Percentiles rank a stretch among this genome's conserved stretches.
These are phyloP conservation scores for Harpagoxenus sublaevis DNA, from an alignment of 2,888 invertebrate species.

Conservation along the genomic window DNA sequence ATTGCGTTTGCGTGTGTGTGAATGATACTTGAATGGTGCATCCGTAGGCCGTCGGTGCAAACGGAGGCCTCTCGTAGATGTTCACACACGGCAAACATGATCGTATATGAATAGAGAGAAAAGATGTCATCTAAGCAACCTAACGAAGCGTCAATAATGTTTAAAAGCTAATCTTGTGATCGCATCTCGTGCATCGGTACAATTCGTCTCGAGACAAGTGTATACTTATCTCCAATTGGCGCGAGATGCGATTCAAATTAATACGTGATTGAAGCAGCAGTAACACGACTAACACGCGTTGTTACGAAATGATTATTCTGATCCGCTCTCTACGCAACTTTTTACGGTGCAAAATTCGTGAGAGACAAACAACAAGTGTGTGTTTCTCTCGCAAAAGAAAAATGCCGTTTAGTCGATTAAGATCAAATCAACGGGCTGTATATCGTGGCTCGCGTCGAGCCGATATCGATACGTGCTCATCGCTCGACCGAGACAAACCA, in stretches of 20 bases:
- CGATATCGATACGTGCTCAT: conserved; percentile 80
- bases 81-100: conserved; percentile 74
- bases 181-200: conserved; percentile 65
- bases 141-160: conserved; percentile 81
- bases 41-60: neutral
- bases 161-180: conserved; percentile 67
- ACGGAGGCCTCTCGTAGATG: conserved; percentile 18
- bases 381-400: conserved; percentile 39
- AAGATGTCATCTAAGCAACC: conserved; percentile 79
- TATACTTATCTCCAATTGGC: conserved; percentile 6
- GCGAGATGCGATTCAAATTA: conserved; percentile 74
- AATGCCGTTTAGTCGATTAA: conserved; percentile 64
- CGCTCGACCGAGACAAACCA: conserved; percentile 74
- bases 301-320: conserved; percentile 77
- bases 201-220: conserved; percentile 30
- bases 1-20: conserved; percentile 31
- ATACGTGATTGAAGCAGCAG: conserved; percentile 80
- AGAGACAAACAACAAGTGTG: conserved; percentile 36
- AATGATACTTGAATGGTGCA: neutral
- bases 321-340: conserved; percentile 74
- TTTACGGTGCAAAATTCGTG: conserved; percentile 59
- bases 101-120: conserved; percentile 57
- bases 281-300: conserved; percentile 66
- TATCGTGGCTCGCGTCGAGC: conserved; percentile 81
- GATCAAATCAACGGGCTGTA: conserved; percentile 80